These are phyloP conservation scores for Aleiodes sp. DNA, from an alignment of 1,140 invertebrate genomes.

Conservation along the genomic window DNA sequence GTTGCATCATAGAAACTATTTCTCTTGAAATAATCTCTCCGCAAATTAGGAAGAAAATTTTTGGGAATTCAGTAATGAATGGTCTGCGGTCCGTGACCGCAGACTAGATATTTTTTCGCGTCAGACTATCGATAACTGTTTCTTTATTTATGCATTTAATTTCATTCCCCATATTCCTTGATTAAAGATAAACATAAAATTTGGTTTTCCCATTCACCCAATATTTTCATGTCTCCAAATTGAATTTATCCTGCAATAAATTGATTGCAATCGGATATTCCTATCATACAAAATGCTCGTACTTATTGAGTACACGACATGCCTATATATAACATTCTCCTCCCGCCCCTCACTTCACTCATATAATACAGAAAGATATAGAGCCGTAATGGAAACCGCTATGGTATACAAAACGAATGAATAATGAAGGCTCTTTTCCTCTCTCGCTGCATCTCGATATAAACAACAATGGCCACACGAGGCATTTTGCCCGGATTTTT, in stretches of 20 bases:
- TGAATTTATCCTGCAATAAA: background rate
- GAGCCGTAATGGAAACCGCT: constrained; percentile 14
- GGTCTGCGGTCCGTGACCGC: no score
- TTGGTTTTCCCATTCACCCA: background rate
- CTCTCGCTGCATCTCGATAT: constrained; percentile 27
- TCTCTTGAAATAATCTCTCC: no score
- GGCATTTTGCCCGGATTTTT: background rate
- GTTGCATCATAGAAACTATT: no score
- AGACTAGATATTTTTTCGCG: no score
- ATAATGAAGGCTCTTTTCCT: constrained; percentile 23
- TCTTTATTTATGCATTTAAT: no score
- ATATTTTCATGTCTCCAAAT: background rate
- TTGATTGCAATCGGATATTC: background rate
- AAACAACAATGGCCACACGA: background rate
- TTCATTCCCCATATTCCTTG: no score
- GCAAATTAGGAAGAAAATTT: no score
- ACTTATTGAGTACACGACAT: background rate
- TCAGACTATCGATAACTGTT: no score
- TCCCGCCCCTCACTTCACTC: background rate
- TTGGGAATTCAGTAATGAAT: no score
- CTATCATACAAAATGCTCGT: background rate
- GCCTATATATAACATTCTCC: background rate
- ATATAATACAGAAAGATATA: constrained; percentile 25
- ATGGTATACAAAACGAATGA: constrained; percentile 25
- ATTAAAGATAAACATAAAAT: no score